A percentile compares a stretch with the other conserved stretches of the same genome.
Evolutionary conservation across 2,113 vertebrate genomes (phyloP).

Genomic region (Panthera leo): DNA sequence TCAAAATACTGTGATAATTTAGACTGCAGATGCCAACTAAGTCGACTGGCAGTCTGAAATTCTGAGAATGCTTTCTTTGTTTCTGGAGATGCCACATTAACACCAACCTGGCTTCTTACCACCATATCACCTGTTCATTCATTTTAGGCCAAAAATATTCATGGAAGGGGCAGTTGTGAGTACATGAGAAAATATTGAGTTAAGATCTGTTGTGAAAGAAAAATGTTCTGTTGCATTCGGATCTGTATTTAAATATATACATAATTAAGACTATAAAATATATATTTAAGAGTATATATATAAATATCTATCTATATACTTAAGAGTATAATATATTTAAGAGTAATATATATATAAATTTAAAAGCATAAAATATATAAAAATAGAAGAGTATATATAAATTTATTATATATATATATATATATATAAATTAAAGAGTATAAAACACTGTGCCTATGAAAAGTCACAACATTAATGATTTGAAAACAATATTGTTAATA

Average conservation of each 20-base stretch:
- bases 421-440: background rate
- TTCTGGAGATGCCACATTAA: conserved; percentile 10
- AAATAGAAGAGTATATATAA: background rate
- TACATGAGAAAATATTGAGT: background rate
- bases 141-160: conserved; percentile 29
- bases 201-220: background rate
- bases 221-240: background rate
- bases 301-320: no score
- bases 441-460: background rate
- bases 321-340: background rate
- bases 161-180: background rate
- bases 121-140: conserved; percentile 4
- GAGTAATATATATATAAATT: background rate
- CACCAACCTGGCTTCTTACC: background rate
- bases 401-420: background rate
- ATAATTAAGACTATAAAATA: background rate
- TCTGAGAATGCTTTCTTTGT: background rate
- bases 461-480: background rate
- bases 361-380: background rate
- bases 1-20: conserved; percentile 36
- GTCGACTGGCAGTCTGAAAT: conserved; percentile 24
- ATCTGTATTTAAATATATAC: background rate
- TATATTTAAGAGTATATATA: background rate
- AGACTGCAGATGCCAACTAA: background rate
- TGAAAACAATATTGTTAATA: background rate